These are phyloP conservation scores for Macrobrachium nipponense DNA, from an alignment of 1,140 invertebrate species.

Conservation along the genomic window DNA sequence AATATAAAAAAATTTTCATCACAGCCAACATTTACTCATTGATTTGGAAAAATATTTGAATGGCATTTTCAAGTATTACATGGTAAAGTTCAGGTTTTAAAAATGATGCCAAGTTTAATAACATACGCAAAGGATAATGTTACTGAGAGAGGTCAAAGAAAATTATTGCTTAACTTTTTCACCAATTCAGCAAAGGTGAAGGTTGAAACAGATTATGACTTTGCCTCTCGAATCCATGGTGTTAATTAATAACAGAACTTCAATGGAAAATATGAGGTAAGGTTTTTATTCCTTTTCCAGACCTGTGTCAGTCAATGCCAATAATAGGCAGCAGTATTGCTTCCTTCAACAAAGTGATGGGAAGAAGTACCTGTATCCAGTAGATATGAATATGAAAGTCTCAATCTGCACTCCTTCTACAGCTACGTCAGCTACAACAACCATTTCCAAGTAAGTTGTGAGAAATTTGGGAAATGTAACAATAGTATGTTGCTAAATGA, in stretches of 20 bases:
- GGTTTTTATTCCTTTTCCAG: background rate
- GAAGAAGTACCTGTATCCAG: constrained; percentile 23
- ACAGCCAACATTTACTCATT: no score
- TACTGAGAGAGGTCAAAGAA: no score
- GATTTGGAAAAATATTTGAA: no score
- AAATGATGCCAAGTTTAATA: no score
- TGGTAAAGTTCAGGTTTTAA: no score
- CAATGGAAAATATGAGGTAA: no score
- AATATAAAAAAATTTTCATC: no score
- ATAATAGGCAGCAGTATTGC: constrained; percentile 32
- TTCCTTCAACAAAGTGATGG: constrained; percentile 36
- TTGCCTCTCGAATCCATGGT: background rate
- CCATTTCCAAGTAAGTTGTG: constrained; percentile 4
- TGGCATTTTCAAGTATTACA: no score
- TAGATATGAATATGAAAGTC: constrained; percentile 13
- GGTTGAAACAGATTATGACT: background rate
- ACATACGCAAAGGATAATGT: no score
- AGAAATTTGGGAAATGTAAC: background rate
- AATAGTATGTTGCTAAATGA: no score
- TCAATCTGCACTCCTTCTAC: background rate
- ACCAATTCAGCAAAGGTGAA: no score
- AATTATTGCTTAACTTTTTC: no score
- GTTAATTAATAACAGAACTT: background rate
- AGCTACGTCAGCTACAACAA: constrained; percentile 5
- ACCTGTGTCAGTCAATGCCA: constrained; percentile 31